Conservation (phyloP, 2,888 invertebrate genomes). For the Schizotus pectinicornis region DNA sequence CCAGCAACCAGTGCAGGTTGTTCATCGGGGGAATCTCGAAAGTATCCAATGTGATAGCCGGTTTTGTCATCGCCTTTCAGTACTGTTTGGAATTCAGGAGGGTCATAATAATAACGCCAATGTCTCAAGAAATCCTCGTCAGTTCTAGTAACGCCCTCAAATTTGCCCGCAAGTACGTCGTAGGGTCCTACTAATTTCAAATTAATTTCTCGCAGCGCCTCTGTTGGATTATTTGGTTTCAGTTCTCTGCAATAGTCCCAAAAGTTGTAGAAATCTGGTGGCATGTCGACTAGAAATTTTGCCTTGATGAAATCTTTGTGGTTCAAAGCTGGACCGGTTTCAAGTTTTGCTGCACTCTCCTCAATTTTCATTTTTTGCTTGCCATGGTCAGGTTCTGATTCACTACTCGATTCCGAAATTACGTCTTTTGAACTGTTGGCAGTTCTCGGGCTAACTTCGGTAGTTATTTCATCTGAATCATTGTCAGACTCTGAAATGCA, state of each 20-base stretch:
- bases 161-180: slow-evolving; percentile 73
- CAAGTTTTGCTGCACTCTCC: slow-evolving; percentile 47
- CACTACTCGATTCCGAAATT: slow-evolving; percentile 42
- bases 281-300: slow-evolving; percentile 85
- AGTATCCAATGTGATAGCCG: slow-evolving; percentile 88
- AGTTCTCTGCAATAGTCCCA: slow-evolving; percentile 75
- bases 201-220: slow-evolving; percentile 70
- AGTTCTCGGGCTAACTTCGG: neutral
- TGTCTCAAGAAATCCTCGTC: slow-evolving; percentile 75
- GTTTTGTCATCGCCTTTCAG: slow-evolving; percentile 71
- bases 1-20: slow-evolving; percentile 78
- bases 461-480: neutral
- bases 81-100: slow-evolving; percentile 91
- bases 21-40: slow-evolving; percentile 80
- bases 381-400: slow-evolving; percentile 46
- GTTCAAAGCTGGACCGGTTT: neutral
- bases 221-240: slow-evolving; percentile 64
- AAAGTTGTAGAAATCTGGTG: slow-evolving; percentile 86
- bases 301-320: slow-evolving; percentile 66
- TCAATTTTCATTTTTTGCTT: slow-evolving; percentile 47
- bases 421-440: neutral
- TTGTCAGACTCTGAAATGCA: slow-evolving; percentile 5
- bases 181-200: slow-evolving; percentile 85
- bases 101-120: slow-evolving; percentile 93
- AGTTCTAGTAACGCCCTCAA: slow-evolving; percentile 41